Conservation (phyloP, 2,113 vertebrate genomes). For the Coptodon rendalli region DNA sequence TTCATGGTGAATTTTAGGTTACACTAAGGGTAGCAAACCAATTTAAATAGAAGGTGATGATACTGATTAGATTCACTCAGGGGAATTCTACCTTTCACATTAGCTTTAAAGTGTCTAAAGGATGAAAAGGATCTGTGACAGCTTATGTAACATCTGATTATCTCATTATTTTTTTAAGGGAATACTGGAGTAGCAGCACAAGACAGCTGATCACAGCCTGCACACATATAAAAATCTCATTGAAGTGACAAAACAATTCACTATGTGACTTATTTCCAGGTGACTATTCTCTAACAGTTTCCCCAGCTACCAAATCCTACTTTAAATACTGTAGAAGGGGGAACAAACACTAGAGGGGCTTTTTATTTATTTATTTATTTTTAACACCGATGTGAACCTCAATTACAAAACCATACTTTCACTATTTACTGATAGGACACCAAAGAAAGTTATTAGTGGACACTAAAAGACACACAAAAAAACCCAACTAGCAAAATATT, state of each 20-base stretch:
- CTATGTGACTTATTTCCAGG: neutral
- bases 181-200: neutral
- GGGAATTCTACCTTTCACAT: accelerated
- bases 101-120: neutral
- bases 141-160: neutral
- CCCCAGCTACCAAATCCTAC: neutral
- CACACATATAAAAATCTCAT: neutral
- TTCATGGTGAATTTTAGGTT: neutral
- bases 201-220: neutral
- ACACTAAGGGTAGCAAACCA: neutral
- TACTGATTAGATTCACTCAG: neutral
- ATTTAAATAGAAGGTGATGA: neutral
- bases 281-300: neutral
- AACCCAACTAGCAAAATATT: neutral
- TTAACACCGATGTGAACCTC: neutral
- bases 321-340: neutral
- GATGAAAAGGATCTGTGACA: neutral
- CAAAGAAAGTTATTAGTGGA: neutral
- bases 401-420: neutral
- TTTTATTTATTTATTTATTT: neutral
- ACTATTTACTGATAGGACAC: neutral
- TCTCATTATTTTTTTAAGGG: neutral
- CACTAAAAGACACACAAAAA: neutral
- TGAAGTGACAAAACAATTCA: neutral
- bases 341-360: neutral